A percentile compares a stretch with the other conserved stretches of the same genome.
These are phyloP conservation scores for Fragum fragum DNA, from an alignment of 2,888 invertebrate species.

Conservation along the genomic window DNA sequence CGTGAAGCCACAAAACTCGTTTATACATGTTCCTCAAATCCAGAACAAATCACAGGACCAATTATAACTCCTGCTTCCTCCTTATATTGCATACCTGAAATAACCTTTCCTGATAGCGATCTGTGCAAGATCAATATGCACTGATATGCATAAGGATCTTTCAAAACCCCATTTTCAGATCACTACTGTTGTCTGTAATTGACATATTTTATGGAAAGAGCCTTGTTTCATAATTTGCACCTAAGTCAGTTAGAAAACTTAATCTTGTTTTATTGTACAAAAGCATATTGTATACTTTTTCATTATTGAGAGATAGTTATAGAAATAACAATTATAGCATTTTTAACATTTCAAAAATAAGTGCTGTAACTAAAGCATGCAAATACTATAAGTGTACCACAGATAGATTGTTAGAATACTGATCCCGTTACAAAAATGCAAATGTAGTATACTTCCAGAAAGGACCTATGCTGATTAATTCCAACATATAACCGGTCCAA, in stretches of 20 bases:
- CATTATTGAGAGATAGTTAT: conserved; percentile 19
- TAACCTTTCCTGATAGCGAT: background rate
- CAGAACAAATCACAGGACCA: conserved; percentile 62
- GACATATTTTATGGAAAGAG: no score
- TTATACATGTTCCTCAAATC: background rate
- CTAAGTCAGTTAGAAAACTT: no score
- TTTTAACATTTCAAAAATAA: background rate
- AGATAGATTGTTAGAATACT: conserved; percentile 19
- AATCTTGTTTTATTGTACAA: no score
- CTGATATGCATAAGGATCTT: no score
- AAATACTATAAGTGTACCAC: conserved; percentile 16
- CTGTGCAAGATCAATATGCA: background rate
- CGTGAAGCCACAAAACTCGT: no score
- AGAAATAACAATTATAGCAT: conserved; percentile 2
- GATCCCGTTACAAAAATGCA: conserved; percentile 9
- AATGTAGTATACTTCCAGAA: conserved; percentile 33
- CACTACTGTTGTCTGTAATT: no score
- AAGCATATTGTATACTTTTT: no score
- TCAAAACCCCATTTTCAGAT: no score
- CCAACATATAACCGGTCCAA: conserved; percentile 50
- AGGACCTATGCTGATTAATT: conserved; percentile 8
- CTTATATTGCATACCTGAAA: conserved; percentile 28
- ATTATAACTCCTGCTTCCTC: conserved; percentile 62
- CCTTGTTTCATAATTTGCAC: no score
- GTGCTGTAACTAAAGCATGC: conserved; percentile 16